Evolutionary conservation across 2,113 vertebrate genomes (phyloP).

Genomic region (Stomatorhinus ivindoensis): DNA sequence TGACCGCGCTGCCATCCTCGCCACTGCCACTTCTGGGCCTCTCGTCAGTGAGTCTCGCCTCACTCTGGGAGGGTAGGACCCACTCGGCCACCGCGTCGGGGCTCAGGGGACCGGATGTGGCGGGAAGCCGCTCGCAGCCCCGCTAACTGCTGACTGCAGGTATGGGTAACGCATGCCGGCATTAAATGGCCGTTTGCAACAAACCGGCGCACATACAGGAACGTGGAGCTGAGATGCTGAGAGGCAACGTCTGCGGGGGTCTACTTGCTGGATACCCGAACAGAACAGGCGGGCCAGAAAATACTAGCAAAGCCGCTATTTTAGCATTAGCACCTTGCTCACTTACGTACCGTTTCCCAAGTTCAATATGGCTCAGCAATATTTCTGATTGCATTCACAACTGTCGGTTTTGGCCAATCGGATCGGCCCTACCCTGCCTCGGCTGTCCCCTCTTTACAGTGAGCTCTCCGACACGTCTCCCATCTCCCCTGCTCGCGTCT

Average conservation of each 20-base stretch:
- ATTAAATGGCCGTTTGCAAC: neutral
- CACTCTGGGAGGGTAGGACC: neutral
- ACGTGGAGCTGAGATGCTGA: neutral
- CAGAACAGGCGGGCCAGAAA: neutral
- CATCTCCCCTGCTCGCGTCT: neutral
- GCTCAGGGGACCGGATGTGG: neutral
- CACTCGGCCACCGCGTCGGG: neutral
- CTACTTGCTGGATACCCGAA: neutral
- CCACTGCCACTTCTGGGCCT: neutral
- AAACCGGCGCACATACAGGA: neutral
- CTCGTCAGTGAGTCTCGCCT: neutral
- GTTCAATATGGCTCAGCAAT: neutral
- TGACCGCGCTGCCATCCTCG: too few relatives aligned
- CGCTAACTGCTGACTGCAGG: neutral
- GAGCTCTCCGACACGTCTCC: neutral
- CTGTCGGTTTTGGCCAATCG: constrained; percentile 21
- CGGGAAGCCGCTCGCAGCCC: neutral
- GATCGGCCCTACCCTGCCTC: neutral
- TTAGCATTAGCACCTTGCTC: neutral
- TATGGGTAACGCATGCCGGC: neutral
- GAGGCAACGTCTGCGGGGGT: too few relatives aligned
- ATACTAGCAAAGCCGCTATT: neutral
- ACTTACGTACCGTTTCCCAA: neutral
- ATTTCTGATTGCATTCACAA: too few relatives aligned
- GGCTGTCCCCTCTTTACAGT: constrained; percentile 11